phyloP scores from a whole-genome alignment of 2,113 vertebrate genomes.

The Rhynchomys soricoides region DNA sequence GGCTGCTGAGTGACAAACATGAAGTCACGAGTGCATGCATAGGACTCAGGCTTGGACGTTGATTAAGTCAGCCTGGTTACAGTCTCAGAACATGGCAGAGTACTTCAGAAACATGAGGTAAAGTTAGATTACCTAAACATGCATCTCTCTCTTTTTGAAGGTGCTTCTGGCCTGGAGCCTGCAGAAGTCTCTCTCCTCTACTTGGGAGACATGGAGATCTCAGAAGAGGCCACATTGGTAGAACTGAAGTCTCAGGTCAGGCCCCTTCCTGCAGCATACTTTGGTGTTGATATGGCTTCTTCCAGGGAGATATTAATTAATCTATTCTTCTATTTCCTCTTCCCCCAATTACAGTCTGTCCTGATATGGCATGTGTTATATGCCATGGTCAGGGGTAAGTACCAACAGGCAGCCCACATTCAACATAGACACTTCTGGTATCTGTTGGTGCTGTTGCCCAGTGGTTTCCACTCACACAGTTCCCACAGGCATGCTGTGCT shows the following conservation, averaged over 20 bases:
- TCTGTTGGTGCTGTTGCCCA: constrained; percentile 51
- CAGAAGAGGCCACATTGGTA: constrained; percentile 89
- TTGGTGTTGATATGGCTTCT: constrained; percentile 27
- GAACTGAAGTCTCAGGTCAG: constrained; percentile 95
- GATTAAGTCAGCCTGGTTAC: not conserved
- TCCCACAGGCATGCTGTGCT: constrained; percentile 70
- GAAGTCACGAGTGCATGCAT: not conserved
- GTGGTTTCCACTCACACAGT: constrained; percentile 55
- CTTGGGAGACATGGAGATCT: constrained; percentile 91
- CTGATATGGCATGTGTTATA: constrained; percentile 81
- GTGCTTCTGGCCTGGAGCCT: constrained; percentile 38
- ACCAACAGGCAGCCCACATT: constrained; percentile 73
- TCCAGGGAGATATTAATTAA: constrained; percentile 78
- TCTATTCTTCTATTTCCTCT: constrained; percentile 79
- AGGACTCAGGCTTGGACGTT: not conserved
- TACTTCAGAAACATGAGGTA: not conserved
- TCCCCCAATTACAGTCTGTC: constrained; percentile 82
- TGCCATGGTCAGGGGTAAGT: constrained; percentile 84
- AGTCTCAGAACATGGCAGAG: not conserved
- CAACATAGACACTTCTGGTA: constrained; percentile 48
- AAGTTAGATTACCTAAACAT: not conserved
- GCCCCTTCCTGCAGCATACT: constrained; percentile 11
- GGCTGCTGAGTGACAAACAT: fast-evolving
- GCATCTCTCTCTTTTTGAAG: constrained; percentile 59
- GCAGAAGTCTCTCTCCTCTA: constrained; percentile 80